Evolutionary conservation across 2,797 vertebrate species (phyloP), one percentile per base, ranked within the genome.

Genomic region (Tokudaia muenninki): DNA sequence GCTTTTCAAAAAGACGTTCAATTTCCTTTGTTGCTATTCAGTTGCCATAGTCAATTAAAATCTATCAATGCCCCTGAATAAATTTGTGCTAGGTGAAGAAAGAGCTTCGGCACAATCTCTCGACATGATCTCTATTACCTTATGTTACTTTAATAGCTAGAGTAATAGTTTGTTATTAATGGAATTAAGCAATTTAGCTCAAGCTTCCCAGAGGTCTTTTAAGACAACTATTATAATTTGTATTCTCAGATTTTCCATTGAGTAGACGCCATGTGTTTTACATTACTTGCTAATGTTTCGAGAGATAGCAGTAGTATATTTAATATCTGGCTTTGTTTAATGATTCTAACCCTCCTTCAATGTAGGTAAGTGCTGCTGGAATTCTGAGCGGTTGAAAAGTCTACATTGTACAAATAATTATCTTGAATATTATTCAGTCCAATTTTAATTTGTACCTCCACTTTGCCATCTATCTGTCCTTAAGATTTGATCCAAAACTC

Each of bases 121-220:
- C 84, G 95, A 95, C 98, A 96, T 94, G 96, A 97, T 98, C 98
- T 97, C 97, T 95, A 97, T 98, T 97, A 96, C 96, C 97, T 97
- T 97, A 94, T 97, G 97, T 96, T 97, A 92, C 97, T 97, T 96
- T 97, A 98, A 98, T 97, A 97, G 97, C 95, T 95, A 88, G 97
- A 97, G 97, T 98, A 98, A 98, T 97, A 98, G 98, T 97, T 97
- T 98, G 97, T 97, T 97, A 97, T 98, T 98, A 98, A 98, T 97
- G 97, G 98, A 98, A 98, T 98, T 98, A 97, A 97, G 97, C 97
- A 97, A 97, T 97, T 97, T 94, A 96, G 97, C 94, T 90, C 93
- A 79, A 95, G 97, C 97, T 97, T 97, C 97, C 97, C 97, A 96
- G 97, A 97, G 98, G 97, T 98, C 97, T 97, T 98, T 97, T 96